Base-by-base conservation (phyloP, 2,113 vertebrate genomes). In the Hucho hucho region DNA sequence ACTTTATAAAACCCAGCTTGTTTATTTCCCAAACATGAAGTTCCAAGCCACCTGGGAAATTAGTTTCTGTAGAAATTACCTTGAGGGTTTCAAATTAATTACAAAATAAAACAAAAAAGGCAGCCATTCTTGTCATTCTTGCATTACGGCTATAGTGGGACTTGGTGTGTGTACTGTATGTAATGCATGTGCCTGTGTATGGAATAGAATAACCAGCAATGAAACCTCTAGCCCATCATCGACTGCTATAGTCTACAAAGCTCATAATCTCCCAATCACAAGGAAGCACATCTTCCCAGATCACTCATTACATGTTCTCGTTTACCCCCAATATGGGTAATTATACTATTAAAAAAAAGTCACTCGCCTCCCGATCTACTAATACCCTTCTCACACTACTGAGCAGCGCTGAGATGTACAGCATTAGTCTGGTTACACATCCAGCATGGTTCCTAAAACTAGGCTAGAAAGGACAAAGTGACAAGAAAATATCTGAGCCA, bases 301-400 rank as follows among this genome's bases (percentile, higher is more conserved):
- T 86, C 75, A 47, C 77, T 63, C 58, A 9, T 43, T 49, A 64
- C 69, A 25, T 64, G 3, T 67, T 78, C 83, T 43, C 9, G 2
- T 43, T 83, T 78, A 83, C 80, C 89, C 83, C 86, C 86, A 93
- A 90, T 92, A 91, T 91, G 89, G 91, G 89, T 87, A 78, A 83
- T 80, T 83, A 84, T 82, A 65, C 73, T 75, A 43, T 43, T 2
- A 1, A 12, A 43, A 43, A 11, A 37, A 37, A 37, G 3, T 53
- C 49, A 11, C 37, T 43, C 37, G 0, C 49, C 11, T 49, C 14
- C 47, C 47, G 1, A 49, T 49, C 47, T 49, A 14, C 47, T 49
- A 16, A 53, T 5, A 18, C 49, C 16, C 49, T 18, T 53, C 18
- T 53, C 49, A 53, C 49, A 53, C 49, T 18, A 53, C 12, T 53